Evolutionary conservation across 1,140 invertebrate species (phyloP).

Genomic region (Platorchestia sp.): DNA sequence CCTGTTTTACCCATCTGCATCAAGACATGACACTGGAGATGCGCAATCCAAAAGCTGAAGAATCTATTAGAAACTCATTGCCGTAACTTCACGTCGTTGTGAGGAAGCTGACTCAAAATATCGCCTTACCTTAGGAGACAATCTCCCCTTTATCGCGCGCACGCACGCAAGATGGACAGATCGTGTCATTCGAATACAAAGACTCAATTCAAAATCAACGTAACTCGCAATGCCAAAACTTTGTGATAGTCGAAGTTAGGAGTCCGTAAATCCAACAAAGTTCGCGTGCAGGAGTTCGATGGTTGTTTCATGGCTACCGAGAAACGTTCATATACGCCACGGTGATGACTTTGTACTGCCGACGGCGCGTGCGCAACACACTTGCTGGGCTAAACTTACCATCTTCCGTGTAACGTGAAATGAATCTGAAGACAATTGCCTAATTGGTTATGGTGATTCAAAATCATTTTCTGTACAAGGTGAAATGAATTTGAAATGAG

Average conservation of each 20-base stretch:
- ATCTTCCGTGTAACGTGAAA: background rate
- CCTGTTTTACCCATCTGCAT: background rate
- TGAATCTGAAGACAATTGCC: background rate
- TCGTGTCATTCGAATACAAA: slow-evolving; percentile 10
- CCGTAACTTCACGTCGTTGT: background rate
- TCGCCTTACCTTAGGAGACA: background rate
- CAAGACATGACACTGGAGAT: background rate
- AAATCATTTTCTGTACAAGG: background rate
- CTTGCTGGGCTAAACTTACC: background rate
- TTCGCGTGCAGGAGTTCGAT: slow-evolving; percentile 9
- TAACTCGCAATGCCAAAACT: slow-evolving; percentile 47
- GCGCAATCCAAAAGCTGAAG: background rate
- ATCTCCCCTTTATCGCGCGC: background rate
- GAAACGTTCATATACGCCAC: background rate
- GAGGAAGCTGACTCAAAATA: background rate
- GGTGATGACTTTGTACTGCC: background rate
- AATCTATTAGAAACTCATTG: background rate
- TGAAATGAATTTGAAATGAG: background rate
- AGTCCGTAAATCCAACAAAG: slow-evolving; percentile 49
- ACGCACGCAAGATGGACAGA: background rate
- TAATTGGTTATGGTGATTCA: too few relatives aligned
- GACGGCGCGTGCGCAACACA: background rate
- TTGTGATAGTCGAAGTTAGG: slow-evolving; percentile 52
- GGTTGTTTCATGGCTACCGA: background rate
- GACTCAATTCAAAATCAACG: slow-evolving; percentile 51